Evolutionary conservation across 2,113 vertebrate species (phyloP), one percentile per base, ranked within the genome.

Genomic region (Elephantulus edwardii): DNA sequence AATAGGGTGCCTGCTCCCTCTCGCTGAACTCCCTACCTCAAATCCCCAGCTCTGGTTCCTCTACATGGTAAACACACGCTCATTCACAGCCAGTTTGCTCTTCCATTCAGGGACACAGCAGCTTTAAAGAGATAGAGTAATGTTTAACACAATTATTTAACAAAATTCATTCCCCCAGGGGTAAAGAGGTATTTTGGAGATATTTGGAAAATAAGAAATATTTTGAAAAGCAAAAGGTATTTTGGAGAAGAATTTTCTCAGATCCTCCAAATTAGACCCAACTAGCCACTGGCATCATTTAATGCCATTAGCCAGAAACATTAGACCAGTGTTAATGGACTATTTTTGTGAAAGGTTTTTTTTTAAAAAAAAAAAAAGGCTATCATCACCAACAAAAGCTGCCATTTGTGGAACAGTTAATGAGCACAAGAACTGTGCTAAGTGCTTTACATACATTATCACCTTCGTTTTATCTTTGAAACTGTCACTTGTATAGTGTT

Each of bases 91-190:
- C 28, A 60, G 42, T 72, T 46, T 79, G 38, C 40, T 76, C 79
- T 81, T 80, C n/a, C 71, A 86, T 60, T 83, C 42, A 50, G 58
- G 62, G 42, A 46, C 17, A 26, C 16, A 86, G 77, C 52, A 86
- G 30, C 75, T 72, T 71, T 42, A 70, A 86, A 82, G 78, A 85
- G 50, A 84, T 42, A 88, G 20, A 24, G 52, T 33, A 26, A 79
- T 30, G 33, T 52, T 74, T 86, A 88, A 87, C 58, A 76, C 56
- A 76, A 79, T 52, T 70, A 79, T 52, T 88, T 83, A 95, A 90
- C 83, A 72, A 83, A 88, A 30, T 71, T 74, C 86, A 87, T 80
- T 54, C 68, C 72, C 83, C 66, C 7, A 20, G 46, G 54, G 54
- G 60, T 46, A 44, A 62, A 76, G n/a, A 68, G 68, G 44, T 60